phyloP scores from a whole-genome alignment of 2,113 vertebrate species.

The Otolemur garnettii region DNA sequence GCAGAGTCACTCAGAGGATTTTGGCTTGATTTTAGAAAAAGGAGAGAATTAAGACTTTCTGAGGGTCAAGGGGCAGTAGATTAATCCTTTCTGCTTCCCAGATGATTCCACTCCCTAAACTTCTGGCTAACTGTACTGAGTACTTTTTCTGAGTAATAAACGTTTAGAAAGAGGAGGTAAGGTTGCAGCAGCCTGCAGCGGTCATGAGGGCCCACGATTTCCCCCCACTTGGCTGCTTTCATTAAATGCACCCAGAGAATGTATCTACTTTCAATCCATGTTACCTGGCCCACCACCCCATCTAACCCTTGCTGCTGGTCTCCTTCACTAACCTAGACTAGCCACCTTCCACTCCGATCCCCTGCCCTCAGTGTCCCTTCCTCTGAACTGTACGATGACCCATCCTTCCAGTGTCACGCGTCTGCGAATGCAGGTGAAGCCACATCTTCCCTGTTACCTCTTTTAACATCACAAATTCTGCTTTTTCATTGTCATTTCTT shows the following conservation, averaged over 20 bases:
- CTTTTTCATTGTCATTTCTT: not conserved
- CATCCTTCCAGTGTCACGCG: not conserved
- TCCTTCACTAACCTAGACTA: not conserved
- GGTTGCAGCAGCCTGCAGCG: not conserved
- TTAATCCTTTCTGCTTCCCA: not conserved
- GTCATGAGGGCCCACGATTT: not conserved
- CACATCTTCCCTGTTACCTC: not conserved
- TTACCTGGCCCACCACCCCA: not conserved
- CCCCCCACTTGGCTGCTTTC: not conserved
- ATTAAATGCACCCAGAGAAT: not conserved
- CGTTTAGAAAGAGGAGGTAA: not conserved
- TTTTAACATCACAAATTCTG: not conserved
- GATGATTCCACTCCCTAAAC: not conserved
- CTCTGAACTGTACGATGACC: not conserved
- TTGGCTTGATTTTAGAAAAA: conserved; percentile 17
- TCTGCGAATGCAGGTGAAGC: not conserved
- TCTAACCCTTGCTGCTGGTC: not conserved
- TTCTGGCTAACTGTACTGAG: not conserved
- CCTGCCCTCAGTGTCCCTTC: not conserved
- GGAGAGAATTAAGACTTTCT: not conserved
- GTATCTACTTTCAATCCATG: not conserved
- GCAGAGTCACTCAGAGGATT: not conserved
- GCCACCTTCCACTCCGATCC: not conserved
- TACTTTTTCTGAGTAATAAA: not conserved
- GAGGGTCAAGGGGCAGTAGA: not conserved